These are phyloP conservation scores for Eidolon dupreanum DNA, from an alignment of 2,797 vertebrate genomes.

Conservation along the genomic window DNA sequence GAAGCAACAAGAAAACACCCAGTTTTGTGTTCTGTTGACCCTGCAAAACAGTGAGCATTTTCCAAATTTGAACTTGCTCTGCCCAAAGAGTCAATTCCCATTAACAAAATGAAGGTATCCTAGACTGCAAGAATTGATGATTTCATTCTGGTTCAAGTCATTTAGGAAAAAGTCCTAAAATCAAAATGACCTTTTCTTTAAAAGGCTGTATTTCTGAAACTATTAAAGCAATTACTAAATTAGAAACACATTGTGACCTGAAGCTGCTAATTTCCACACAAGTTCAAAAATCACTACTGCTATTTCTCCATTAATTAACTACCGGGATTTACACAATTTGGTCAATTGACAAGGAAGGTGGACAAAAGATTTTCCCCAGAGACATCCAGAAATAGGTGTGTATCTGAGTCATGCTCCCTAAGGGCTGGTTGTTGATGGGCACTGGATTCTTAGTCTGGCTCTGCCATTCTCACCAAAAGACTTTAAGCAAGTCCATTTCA, in stretches of 20 bases:
- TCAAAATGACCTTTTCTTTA: conserved; percentile 63
- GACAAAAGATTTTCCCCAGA: conserved; percentile 44
- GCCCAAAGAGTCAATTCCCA: not conserved
- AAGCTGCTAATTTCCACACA: not conserved
- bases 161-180: conserved; percentile 53
- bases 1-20: not conserved
- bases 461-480: no score
- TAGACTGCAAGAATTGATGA: not conserved
- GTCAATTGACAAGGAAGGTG: conserved; percentile 28
- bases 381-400: not conserved
- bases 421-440: no score
- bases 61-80: not conserved
- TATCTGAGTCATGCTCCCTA: not conserved
- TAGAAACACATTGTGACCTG: not conserved
- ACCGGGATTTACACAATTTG: conserved; percentile 45
- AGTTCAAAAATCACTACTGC: not conserved
- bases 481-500: no score
- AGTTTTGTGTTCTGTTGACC: conserved; percentile 45
- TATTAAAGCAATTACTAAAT: conserved; percentile 59
- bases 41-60: not conserved
- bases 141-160: conserved; percentile 56
- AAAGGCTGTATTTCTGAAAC: conserved; percentile 60
- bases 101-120: not conserved
- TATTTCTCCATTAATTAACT: conserved; percentile 64
- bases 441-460: no score